Evolutionary conservation across 53 echinoderm and acorn worm genomes (phyloP), one percentile per base, ranked within the genome.

Genomic region (Henricia sp.): DNA sequence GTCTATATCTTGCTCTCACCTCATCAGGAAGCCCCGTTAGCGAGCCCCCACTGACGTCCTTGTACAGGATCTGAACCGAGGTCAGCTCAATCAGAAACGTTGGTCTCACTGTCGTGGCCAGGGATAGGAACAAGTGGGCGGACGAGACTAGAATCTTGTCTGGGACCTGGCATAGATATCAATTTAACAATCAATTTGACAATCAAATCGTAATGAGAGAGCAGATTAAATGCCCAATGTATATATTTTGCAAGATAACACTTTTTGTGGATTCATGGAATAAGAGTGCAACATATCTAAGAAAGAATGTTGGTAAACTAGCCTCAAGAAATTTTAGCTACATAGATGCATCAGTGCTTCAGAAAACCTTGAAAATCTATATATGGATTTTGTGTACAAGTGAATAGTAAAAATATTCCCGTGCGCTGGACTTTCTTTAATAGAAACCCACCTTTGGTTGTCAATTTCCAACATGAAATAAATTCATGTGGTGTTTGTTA

Each of bases 11-110:
- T 8, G 1, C 17, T 26, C 82, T 90, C 72, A 94, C 97, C 71
- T 97, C 94, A 16, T 88, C 92, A 27, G 87, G 94, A 19, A 90
- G 88, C 6, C 90, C 88, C 12, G 80, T 57, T 24, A 97, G 76
- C 29, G 92, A 97, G 17, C 97, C 97, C 19, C 86, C 85, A 52
- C 97, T 97, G 84, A 97, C 97, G 54, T 97, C 97, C 43, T 94
- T 97, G 82, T 92, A 97, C 38, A 97, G 67, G 43, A 77, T 83
- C 92, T 97, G 97, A 44, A 94, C 86, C n/a, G 88, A 84, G 11
- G 94, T 83, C 38, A 97, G 88, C 53, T 90, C 90, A 19, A 97
- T 83, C 48, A 97, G 92, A 55, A 97, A 97, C 16, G 91, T 74
- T 26, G 97, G 97, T 25, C 97, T 75, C 43, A 96, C 86, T 13